These are phyloP conservation scores for Dioctria linearis DNA, from an alignment of 2,888 invertebrate species.

Conservation along the genomic window DNA sequence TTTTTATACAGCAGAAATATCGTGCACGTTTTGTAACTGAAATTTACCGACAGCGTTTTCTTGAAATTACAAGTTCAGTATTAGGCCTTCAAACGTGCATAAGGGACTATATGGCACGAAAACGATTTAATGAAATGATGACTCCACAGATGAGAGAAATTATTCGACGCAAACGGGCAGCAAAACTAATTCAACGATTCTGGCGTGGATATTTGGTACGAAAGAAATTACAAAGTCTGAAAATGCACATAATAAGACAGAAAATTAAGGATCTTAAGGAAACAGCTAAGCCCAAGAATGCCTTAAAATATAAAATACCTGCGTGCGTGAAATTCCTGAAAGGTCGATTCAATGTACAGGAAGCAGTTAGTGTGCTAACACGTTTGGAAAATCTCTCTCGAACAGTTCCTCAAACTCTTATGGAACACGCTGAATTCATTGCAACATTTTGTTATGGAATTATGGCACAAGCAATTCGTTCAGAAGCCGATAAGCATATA, in stretches of 20 bases:
- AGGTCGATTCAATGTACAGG: conserved; percentile 65
- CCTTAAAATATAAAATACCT: conserved; percentile 66
- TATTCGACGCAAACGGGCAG: conserved; percentile 72
- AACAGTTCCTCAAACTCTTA: conserved; percentile 68
- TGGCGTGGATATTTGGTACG: conserved; percentile 73
- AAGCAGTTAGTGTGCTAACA: conserved; percentile 65
- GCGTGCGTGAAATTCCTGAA: conserved; percentile 66
- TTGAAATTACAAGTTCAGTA: conserved; percentile 62
- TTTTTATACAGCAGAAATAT: conserved; percentile 71
- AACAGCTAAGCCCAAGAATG: conserved; percentile 62
- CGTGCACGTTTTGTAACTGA: conserved; percentile 58
- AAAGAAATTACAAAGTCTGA: conserved; percentile 63
- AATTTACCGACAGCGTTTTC: conserved; percentile 64
- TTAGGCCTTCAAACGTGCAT: conserved; percentile 70
- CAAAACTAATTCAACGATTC: conserved; percentile 77
- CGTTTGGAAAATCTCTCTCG: conserved; percentile 69
- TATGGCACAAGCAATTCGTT: conserved; percentile 71
- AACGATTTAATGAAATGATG: conserved; percentile 71
- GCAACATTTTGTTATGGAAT: conserved; percentile 70
- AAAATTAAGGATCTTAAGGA: conserved; percentile 64
- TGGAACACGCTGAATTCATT: conserved; percentile 68
- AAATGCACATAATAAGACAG: conserved; percentile 63
- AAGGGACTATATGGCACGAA: conserved; percentile 73
- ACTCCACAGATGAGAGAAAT: conserved; percentile 72
- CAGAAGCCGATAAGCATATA: conserved; percentile 70